Evolutionary conservation across 2,888 invertebrate genomes (phyloP).

Genomic region (Cryptophagus acutangulus): DNA sequence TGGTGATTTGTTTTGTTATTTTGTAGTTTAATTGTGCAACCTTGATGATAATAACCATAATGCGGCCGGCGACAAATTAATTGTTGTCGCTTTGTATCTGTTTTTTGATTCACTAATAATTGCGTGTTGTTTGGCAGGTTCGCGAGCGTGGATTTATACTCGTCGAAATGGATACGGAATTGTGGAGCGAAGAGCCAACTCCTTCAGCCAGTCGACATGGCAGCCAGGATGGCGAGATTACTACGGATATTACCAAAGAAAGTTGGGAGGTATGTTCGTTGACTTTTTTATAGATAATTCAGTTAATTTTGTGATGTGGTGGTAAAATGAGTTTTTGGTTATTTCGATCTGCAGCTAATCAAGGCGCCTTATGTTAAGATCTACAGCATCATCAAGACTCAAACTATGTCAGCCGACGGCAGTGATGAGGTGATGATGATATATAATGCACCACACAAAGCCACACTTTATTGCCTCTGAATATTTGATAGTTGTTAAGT

Average conservation of each 20-base stretch:
- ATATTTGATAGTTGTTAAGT: background rate
- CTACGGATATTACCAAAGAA: conserved; percentile 77
- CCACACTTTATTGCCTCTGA: conserved; percentile 23
- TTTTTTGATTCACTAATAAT: too few species aligned
- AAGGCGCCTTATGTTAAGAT: conserved; percentile 96
- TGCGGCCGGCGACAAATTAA: too few species aligned
- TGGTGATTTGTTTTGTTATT: too few species aligned
- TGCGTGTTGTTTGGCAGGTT: too few species aligned
- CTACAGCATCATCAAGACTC: conserved; percentile 94
- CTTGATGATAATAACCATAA: too few species aligned
- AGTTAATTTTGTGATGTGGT: background rate
- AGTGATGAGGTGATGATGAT: conserved; percentile 44
- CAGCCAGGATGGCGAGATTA: conserved; percentile 68
- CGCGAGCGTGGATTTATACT: conserved; percentile 73
- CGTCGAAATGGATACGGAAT: conserved; percentile 84
- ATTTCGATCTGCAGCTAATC: conserved; percentile 69
- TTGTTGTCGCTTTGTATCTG: too few species aligned
- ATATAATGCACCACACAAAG: conserved; percentile 24
- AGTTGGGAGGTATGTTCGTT: conserved; percentile 86
- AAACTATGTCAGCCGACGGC: conserved; percentile 68
- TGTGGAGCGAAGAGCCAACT: conserved; percentile 66
- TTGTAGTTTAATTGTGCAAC: too few species aligned
- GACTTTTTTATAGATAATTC: background rate
- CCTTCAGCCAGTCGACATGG: conserved; percentile 52
- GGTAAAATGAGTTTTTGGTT: conserved; percentile 13